Evolutionary conservation across 2,888 invertebrate genomes (phyloP).

Genomic region (Lutraria lutraria): DNA sequence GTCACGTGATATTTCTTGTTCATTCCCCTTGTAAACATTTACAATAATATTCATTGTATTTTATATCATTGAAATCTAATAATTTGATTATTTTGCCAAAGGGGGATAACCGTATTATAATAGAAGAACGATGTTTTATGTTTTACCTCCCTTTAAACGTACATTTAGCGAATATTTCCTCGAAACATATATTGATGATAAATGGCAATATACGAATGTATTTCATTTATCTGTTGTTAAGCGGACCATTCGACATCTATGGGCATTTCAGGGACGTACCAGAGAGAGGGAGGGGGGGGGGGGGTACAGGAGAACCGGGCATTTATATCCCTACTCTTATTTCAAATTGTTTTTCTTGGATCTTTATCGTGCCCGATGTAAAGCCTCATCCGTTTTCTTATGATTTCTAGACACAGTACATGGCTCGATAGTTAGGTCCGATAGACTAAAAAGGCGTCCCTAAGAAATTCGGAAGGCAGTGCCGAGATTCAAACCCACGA

Average conservation of each 20-base stretch:
- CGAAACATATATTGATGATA: too few relatives aligned
- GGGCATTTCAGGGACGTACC: not conserved
- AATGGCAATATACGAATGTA: not conserved
- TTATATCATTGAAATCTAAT: not conserved
- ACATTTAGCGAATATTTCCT: too few relatives aligned
- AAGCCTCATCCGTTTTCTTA: not conserved
- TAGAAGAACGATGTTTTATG: not conserved
- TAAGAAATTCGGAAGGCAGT: too few relatives aligned
- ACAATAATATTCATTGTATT: too few relatives aligned
- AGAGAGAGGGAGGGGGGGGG: not conserved
- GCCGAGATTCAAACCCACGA: too few relatives aligned
- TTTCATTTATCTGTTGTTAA: not conserved
- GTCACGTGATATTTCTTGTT: too few relatives aligned
- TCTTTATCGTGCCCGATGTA: too few relatives aligned
- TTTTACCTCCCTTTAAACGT: slow-evolving; percentile 18
- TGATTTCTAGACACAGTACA: not conserved
- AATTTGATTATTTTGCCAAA: not conserved
- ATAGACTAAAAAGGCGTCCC: too few relatives aligned
- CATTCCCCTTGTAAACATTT: too few relatives aligned
- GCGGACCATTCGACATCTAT: not conserved
- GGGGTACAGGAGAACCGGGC: too few relatives aligned
- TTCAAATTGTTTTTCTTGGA: too few relatives aligned
- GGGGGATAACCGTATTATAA: not conserved
- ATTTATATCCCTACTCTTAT: too few relatives aligned
- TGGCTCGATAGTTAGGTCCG: not conserved